phyloP scores from a whole-genome alignment of 2,888 invertebrate genomes.

The Lymantria dispar region DNA sequence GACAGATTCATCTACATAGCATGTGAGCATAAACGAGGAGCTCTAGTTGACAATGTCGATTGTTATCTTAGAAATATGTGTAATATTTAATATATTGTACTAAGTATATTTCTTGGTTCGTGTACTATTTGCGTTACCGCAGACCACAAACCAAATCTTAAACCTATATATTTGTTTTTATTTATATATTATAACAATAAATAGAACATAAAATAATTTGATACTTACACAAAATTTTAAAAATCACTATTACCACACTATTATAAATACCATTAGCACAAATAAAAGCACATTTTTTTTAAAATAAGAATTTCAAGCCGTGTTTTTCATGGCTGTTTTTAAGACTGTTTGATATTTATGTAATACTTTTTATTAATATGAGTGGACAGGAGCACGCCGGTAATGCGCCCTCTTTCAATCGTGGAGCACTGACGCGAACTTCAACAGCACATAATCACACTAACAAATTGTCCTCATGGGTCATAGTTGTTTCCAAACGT shows the following conservation, averaged over 20 bases:
- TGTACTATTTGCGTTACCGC: slow-evolving; percentile 2
- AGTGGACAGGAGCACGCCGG: slow-evolving; percentile 44
- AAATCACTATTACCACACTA: slow-evolving; percentile 28
- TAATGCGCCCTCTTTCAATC: slow-evolving; percentile 58
- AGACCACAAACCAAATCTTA: neutral
- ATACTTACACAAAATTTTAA: slow-evolving; percentile 36
- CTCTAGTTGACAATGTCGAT: slow-evolving; percentile 17
- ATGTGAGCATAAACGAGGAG: slow-evolving; percentile 9
- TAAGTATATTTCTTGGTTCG: neutral
- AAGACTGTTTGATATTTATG: neutral
- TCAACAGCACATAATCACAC: slow-evolving; percentile 72
- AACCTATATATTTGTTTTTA: neutral
- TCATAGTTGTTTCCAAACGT: slow-evolving; percentile 59
- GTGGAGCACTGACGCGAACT: slow-evolving; percentile 63
- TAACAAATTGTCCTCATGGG: slow-evolving; percentile 73
- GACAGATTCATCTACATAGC: too few relatives aligned
- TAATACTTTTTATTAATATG: slow-evolving; percentile 22
- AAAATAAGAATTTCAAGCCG: neutral
- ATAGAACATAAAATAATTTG: neutral
- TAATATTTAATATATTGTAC: slow-evolving; percentile 18
- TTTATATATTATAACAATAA: too few relatives aligned
- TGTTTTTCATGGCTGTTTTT: slow-evolving; percentile 4
- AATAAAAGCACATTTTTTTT: slow-evolving; percentile 7
- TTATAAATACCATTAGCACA: slow-evolving; percentile 30
- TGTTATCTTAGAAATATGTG: slow-evolving; percentile 20